These are phyloP conservation scores for Propsilocerus akamusi DNA, from an alignment of 1,140 invertebrate genomes.

Conservation along the genomic window DNA sequence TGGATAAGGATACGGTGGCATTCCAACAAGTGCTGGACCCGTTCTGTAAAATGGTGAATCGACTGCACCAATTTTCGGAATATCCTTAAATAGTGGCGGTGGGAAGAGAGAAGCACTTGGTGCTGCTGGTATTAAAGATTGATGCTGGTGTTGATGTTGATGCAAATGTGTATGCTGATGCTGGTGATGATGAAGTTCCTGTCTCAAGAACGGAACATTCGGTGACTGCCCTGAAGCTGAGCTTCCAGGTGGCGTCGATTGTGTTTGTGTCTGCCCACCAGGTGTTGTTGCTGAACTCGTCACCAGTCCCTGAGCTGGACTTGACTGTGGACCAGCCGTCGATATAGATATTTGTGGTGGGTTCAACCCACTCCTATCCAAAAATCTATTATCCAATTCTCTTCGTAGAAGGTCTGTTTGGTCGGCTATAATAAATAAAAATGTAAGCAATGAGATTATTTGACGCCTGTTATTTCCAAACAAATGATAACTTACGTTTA, in stretches of 20 bases:
- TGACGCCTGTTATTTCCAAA: not conserved
- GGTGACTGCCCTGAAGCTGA: conserved; percentile 20
- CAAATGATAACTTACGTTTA: conserved; percentile 29
- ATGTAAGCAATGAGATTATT: not conserved
- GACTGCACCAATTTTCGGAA: conserved; percentile 59
- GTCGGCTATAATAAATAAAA: conserved; percentile 27
- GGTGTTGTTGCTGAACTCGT: conserved; percentile 8
- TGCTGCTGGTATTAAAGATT: conserved; percentile 17
- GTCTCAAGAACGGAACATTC: conserved; percentile 50
- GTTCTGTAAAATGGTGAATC: conserved; percentile 62
- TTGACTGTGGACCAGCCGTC: conserved; percentile 21
- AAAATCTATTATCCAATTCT: conserved; percentile 78
- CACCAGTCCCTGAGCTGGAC: conserved; percentile 11
- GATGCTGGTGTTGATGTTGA: conserved; percentile 49
- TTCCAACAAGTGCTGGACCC: conserved; percentile 33
- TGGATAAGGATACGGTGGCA: conserved; percentile 60
- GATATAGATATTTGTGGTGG: conserved; percentile 36
- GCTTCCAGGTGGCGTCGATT: not conserved
- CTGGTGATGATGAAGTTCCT: conserved; percentile 80
- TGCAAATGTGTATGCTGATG: conserved; percentile 83
- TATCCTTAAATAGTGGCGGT: conserved; percentile 57
- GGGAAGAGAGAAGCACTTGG: conserved; percentile 27
- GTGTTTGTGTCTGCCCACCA: no score
- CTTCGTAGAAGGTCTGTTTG: conserved; percentile 72
- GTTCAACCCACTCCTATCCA: conserved; percentile 29